Percentiles rank a stretch among this genome's conserved stretches.
These are phyloP conservation scores for Stegophylla sp. DNA, from an alignment of 2,888 invertebrate species.

Conservation along the genomic window DNA sequence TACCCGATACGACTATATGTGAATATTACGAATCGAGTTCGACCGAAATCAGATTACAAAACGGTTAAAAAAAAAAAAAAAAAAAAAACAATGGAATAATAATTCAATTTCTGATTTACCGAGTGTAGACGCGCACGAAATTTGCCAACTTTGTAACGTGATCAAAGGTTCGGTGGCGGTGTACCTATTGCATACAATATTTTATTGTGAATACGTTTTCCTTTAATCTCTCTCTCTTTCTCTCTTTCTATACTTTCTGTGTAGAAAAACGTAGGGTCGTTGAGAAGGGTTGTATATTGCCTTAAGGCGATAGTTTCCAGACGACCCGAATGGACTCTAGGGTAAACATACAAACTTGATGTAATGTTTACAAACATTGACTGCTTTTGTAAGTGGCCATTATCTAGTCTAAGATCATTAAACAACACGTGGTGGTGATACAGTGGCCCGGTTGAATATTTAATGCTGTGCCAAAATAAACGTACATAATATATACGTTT, in stretches of 20 bases:
- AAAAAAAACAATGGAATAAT: no score
- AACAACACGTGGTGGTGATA: constrained; percentile 18
- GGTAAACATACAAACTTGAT: constrained; percentile 13
- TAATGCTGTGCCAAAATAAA: not conserved
- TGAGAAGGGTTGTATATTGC: not conserved
- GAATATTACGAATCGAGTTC: no score
- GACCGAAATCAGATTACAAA: no score
- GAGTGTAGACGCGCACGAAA: not conserved
- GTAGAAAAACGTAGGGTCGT: not conserved
- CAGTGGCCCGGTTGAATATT: constrained; percentile 23
- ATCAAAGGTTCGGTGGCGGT: not conserved
- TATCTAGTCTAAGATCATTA: constrained; percentile 17
- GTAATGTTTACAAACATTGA: constrained; percentile 42
- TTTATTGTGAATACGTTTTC: constrained; percentile 21
- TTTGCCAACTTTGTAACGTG: not conserved
- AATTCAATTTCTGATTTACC: no score
- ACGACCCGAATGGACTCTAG: constrained; percentile 5
- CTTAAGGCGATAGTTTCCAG: constrained; percentile 3
- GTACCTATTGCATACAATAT: constrained; percentile 1
- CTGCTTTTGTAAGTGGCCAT: constrained; percentile 16
- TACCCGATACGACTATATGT: no score
- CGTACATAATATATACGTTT: not conserved
- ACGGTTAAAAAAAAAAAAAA: no score
- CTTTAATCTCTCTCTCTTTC: no score
- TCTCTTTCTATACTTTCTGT: not conserved